phyloP scores from a whole-genome alignment of 2,113 vertebrate genomes.

The Bothrops jararaca region DNA sequence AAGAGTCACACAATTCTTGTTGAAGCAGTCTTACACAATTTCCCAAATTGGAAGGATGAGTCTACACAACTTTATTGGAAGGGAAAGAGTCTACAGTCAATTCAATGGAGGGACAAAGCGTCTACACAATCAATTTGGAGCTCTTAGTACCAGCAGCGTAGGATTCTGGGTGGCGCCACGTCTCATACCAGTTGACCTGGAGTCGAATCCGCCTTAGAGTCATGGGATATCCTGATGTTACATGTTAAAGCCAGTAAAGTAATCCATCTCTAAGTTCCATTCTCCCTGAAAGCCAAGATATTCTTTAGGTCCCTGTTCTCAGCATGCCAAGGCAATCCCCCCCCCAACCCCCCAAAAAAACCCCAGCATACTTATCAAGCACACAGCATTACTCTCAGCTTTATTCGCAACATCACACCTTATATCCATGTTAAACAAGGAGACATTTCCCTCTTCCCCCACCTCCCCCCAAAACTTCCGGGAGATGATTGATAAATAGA shows the following conservation, averaged over 20 bases:
- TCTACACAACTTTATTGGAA: background rate
- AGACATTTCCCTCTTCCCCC: fast-evolving
- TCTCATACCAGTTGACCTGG: background rate
- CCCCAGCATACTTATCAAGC: background rate
- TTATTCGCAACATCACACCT: background rate
- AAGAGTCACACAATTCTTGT: too few relatives aligned
- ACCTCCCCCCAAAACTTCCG: background rate
- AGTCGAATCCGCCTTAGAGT: background rate
- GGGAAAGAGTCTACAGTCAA: background rate
- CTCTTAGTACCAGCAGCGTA: background rate
- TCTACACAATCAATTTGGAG: background rate
- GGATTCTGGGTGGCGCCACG: background rate
- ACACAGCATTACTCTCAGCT: background rate
- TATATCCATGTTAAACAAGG: background rate
- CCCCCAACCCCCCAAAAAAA: background rate
- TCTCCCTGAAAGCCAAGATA: background rate
- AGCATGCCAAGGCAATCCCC: background rate
- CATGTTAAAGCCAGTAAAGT: background rate
- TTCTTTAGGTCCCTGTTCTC: background rate
- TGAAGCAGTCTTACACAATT: background rate
- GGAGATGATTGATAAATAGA: constrained; percentile 1
- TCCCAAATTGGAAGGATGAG: background rate
- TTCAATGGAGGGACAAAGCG: background rate
- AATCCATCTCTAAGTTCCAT: background rate
- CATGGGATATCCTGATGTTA: background rate